Evolutionary conservation across 2,888 invertebrate species (phyloP).

Genomic region (Eledone cirrhosa): DNA sequence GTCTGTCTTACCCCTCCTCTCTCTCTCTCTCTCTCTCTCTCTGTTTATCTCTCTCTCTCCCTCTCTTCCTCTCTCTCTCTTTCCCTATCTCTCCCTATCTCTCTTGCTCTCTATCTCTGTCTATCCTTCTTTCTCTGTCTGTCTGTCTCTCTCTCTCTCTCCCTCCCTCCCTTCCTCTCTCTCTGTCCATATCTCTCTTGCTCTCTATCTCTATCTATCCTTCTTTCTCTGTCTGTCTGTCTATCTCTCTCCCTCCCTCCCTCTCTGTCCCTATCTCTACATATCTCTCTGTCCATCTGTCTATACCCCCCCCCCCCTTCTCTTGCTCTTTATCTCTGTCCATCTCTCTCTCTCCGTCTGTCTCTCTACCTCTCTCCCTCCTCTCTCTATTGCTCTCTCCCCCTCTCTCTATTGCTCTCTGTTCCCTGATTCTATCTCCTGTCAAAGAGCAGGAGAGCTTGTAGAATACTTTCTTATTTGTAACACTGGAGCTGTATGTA

Average conservation of each 20-base stretch:
- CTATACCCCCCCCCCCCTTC: no score
- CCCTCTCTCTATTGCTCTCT: not conserved
- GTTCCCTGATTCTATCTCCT: not conserved
- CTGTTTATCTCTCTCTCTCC: no score
- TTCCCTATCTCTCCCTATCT: no score
- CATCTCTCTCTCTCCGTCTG: not conserved
- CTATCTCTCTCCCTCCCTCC: not conserved
- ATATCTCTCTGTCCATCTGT: no score
- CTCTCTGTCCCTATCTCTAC: not conserved
- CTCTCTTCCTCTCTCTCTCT: no score
- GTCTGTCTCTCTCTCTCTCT: not conserved
- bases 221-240: not conserved
- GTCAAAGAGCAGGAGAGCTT: not conserved
- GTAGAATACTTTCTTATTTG: no score
- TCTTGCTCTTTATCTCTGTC: no score
- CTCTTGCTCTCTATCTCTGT: no score
- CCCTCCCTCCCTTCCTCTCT: not conserved
- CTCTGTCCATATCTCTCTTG: not conserved
- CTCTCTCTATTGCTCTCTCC: not conserved
- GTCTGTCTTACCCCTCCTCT: not conserved
- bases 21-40: no score
- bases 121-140: not conserved
- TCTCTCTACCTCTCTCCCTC: not conserved
- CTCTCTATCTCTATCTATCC: not conserved
- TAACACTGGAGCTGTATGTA: no score